A percentile compares a stretch with the other conserved stretches of the same genome.
Conservation (phyloP, 2,797 vertebrate genomes). For the Morus bassanus region DNA sequence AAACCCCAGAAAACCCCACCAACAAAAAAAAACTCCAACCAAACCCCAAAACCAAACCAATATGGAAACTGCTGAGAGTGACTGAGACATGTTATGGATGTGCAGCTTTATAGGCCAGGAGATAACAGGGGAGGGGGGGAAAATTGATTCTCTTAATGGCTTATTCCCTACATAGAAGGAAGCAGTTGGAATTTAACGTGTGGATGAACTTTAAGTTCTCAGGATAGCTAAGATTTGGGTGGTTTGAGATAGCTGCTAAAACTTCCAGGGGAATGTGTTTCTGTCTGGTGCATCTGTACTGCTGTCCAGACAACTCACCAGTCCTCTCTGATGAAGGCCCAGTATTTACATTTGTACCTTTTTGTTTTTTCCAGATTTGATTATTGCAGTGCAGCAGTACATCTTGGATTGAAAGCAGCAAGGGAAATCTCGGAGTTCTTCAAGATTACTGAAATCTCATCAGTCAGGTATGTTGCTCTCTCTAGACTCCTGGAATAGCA, state of each 20-base stretch:
- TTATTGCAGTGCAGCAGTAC: neutral
- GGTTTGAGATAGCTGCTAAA: neutral
- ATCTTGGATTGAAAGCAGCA: constrained; percentile 21
- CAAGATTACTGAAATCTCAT: constrained; percentile 26
- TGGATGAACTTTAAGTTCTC: neutral
- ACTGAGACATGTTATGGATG: neutral
- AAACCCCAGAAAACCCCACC: neutral
- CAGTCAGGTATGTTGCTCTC: constrained; percentile 42
- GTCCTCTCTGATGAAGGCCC: neutral
- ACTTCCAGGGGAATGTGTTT: neutral
- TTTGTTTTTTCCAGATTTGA: constrained; percentile 42
- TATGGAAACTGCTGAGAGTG: neutral
- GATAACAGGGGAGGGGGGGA: neutral
- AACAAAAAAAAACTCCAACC: neutral
- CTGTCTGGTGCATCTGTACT: neutral
- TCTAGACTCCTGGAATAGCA: constrained; percentile 3
- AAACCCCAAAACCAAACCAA: neutral
- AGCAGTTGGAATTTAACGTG: neutral
- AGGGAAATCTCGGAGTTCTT: neutral
- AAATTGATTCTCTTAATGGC: neutral
- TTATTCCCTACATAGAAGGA: neutral
- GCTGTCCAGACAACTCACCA: neutral
- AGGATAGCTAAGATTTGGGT: neutral
- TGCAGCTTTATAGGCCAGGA: neutral
- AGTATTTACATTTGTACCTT: neutral